Base-by-base conservation (phyloP, 1,140 invertebrate genomes). In the Drosophila mayri region DNA sequence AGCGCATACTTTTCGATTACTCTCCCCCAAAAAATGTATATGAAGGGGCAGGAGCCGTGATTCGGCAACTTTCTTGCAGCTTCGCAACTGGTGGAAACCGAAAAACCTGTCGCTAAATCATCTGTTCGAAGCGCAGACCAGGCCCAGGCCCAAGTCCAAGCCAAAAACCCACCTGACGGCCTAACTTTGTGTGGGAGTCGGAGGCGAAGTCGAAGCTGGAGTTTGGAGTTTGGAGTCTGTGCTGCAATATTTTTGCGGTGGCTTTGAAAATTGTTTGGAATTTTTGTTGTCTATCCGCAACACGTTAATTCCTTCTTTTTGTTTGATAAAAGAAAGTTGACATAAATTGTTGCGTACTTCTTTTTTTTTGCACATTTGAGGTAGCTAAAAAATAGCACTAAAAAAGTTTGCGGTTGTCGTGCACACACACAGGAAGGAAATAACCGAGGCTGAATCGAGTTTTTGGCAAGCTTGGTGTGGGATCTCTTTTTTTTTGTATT, bases 251-350 rank as follows among this genome's bases (percentile, higher is more conserved):
- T 78, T 85, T 78, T 75, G 82, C 78, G 77, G 81, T 86, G 84
- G 79, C 81, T 85, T 86, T 88, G 84, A 88, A 88, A 88, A 79
- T 68, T 78, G 73, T 88, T 81, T 90, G 76, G 85, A 81, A 84
- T 90, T 73, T 72, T 49, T 50, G 46, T 28, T 47, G 46, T 20
- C 63, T 32, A 49, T 65, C 43, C 49, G 38, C 71, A 57, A 67
- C 63, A 63, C 65, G 55, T 77, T 76, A 74, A 70, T 84, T 88
- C 81, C 82, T 88, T 87, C 67, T 74, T 90, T 83, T 83, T 88
- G 84, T 84, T 88, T 90, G 80, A 88, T 88, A 80, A 88, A 88
- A 90, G 84, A 88, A 88, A 88, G 84, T 88, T 88, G 80, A 88
- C 84, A 87, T 87, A 88, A 88, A 88, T 88, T 88, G 76, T 84